Base-by-base conservation (phyloP, 2,888 invertebrate genomes). In the Zonitis immaculata region DNA sequence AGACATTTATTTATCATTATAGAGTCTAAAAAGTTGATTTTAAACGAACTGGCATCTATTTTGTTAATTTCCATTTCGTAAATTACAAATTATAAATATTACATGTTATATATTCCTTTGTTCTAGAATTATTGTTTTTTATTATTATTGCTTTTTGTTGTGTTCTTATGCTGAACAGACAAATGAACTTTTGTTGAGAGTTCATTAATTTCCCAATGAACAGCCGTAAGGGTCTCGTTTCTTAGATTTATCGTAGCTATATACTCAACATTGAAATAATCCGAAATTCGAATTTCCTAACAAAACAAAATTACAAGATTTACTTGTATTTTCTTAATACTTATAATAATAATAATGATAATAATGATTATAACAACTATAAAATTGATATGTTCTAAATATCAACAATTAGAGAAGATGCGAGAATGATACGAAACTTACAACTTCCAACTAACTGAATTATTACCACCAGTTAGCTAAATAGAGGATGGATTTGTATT, bases 161-260 rank as follows among this genome's bases (percentile, higher is more conserved):
- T 58, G 62, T 62, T 61, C 56, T 55, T 50, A 53, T 62, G 60
- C 60, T 61, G 60, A 54, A 54, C 60, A 63, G 64, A 66, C 63
- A 61, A 66, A 68, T 64, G 62, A 60, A 57, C 60, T 56, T 54
- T 57, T 53, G 51, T 56, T 42, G 57, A 49, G 59, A 62, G 60
- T 65, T 65, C 66, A 65, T 66, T 66, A 66, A 66, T 66, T 66
- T 66, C 58, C 66, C 64, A 66, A 65, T 65, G 64, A 63, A 62
- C 64, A 63, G 60, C 60, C 64, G 61, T 58, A 56, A 60, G 54
- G 60, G 57, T 47, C 56, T 53, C 58, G 58, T 56, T 53, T 53
- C 49, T 53, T 53, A 58, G 58, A 58, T 58, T 58, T 58, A 58
- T 58, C 56, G 56, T 48, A 44, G 55, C 49, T 51, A 47, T 53